Percentiles rank a stretch among this genome's conserved stretches.
Conservation (phyloP, 1,140 invertebrate genomes). For the Paracyclopina nana region DNA sequence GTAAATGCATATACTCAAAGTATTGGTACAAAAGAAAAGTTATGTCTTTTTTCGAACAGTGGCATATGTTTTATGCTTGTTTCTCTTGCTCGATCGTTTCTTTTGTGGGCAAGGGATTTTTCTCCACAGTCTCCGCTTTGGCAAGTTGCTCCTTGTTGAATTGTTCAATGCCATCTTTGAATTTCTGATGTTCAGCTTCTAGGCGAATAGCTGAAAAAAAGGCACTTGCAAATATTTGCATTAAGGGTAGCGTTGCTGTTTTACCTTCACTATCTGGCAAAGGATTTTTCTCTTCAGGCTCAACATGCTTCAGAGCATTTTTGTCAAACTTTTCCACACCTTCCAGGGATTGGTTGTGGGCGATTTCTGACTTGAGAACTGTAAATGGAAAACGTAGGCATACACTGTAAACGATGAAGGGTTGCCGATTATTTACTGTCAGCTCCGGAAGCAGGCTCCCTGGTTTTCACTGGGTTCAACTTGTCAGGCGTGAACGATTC, state of each 20-base stretch:
- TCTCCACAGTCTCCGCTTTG: conserved; percentile 13
- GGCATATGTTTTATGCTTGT: conserved; percentile 9
- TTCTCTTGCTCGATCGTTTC: conserved; percentile 13
- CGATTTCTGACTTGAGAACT: neutral
- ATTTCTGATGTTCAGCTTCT: conserved; percentile 3
- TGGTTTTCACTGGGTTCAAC: conserved; percentile 4
- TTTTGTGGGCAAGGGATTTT: conserved; percentile 8
- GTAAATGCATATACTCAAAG: no score
- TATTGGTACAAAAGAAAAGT: no score
- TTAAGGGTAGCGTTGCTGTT: neutral
- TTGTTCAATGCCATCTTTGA: conserved; percentile 14
- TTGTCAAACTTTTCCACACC: neutral
- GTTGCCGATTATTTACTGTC: neutral
- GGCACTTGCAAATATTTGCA: neutral
- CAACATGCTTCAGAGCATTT: conserved; percentile 2
- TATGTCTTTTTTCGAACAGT: no score
- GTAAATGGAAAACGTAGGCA: neutral
- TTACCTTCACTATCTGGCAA: conserved; percentile 5
- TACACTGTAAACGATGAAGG: neutral
- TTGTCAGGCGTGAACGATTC: neutral
- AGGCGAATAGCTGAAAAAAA: neutral
- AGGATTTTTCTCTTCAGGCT: conserved; percentile 2
- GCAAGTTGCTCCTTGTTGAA: conserved; percentile 9
- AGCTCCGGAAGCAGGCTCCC: neutral
- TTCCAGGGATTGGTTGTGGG: neutral